phyloP scores from a whole-genome alignment of 1,140 invertebrate genomes.

The Armadillidium nasatum region DNA sequence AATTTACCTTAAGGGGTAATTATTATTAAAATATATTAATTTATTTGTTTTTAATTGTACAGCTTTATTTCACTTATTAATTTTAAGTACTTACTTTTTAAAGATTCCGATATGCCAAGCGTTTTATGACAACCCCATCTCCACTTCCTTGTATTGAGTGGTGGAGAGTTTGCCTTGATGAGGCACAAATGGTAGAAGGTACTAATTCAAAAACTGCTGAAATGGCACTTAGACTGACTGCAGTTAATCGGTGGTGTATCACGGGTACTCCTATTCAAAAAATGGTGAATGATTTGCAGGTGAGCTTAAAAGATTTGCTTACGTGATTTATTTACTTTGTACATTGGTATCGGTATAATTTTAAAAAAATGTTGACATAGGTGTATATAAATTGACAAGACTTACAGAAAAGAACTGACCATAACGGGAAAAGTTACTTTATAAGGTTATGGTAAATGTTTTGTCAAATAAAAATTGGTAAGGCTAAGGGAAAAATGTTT shows the following conservation, averaged over 20 bases:
- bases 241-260: slow-evolving; percentile 68
- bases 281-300: slow-evolving; percentile 41
- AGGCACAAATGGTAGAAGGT: slow-evolving; percentile 74
- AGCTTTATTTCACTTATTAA: slow-evolving; percentile 18
- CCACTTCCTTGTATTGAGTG: slow-evolving; percentile 65
- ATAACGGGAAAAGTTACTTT: too few species aligned
- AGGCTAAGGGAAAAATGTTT: too few species aligned
- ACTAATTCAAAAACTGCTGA: slow-evolving; percentile 55
- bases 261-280: slow-evolving; percentile 66
- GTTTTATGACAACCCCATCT: slow-evolving; percentile 58
- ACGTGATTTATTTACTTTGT: too few species aligned
- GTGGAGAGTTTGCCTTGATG: slow-evolving; percentile 75
- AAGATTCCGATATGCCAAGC: slow-evolving; percentile 56
- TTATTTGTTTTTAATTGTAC: slow-evolving; percentile 25
- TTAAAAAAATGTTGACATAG: too few species aligned
- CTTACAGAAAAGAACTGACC: too few species aligned
- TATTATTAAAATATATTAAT: too few species aligned
- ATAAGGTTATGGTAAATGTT: too few species aligned
- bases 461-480: too few species aligned
- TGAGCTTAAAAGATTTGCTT: too few species aligned
- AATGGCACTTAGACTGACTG: slow-evolving; percentile 60
- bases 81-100: slow-evolving; percentile 44
- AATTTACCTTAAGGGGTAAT: too few species aligned
- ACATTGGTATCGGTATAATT: too few species aligned
- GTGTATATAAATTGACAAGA: too few species aligned